phyloP scores from a whole-genome alignment of 2,888 invertebrate species.

The Pinctada fucata region DNA sequence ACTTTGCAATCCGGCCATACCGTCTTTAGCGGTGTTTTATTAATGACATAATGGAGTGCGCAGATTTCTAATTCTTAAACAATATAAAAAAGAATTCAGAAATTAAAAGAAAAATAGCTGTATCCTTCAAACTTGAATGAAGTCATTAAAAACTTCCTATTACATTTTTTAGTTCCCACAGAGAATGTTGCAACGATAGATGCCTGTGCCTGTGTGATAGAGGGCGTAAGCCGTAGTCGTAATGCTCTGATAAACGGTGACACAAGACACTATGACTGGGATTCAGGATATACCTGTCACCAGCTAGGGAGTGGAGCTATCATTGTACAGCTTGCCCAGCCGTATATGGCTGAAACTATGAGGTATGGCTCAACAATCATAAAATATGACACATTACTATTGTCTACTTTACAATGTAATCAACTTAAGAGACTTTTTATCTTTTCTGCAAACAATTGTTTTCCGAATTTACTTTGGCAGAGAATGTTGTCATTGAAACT shows the following conservation, averaged over 20 bases:
- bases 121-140: not conserved
- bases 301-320: constrained; percentile 90
- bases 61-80: too few relatives aligned
- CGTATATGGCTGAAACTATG: constrained; percentile 93
- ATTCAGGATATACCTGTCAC: constrained; percentile 98
- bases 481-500: too few relatives aligned
- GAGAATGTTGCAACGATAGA: constrained; percentile 95
- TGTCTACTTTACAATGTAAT: too few relatives aligned
- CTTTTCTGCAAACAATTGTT: too few relatives aligned
- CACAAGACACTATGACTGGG: constrained; percentile 97
- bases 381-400: too few relatives aligned
- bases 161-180: constrained; percentile 82
- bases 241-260: constrained; percentile 98
- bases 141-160: not conserved
- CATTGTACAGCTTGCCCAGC: constrained; percentile 96
- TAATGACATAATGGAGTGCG: too few relatives aligned
- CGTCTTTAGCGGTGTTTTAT: too few relatives aligned
- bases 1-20: too few relatives aligned
- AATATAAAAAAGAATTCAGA: too few relatives aligned
- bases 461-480: too few relatives aligned
- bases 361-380: constrained; percentile 77
- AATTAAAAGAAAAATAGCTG: too few relatives aligned
- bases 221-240: constrained; percentile 94
- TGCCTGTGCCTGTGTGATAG: constrained; percentile 93
- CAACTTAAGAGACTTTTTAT: too few relatives aligned